Conservation (phyloP, 2,888 invertebrate genomes). For the Nephrocerus scutellatus region DNA sequence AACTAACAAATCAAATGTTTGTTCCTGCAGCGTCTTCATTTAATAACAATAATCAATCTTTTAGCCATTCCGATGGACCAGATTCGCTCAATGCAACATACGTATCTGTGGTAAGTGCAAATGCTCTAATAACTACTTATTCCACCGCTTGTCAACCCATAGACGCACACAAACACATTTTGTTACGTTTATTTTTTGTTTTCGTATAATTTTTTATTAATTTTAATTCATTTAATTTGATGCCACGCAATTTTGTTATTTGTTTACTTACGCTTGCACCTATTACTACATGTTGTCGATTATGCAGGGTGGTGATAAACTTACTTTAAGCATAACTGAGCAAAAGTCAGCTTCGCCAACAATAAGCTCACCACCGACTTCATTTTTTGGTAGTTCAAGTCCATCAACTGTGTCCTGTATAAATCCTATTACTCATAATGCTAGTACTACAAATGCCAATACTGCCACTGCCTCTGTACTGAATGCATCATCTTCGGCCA, state of each 20-base stretch:
- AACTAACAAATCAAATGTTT: conserved; percentile 56
- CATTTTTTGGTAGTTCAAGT: conserved; percentile 33
- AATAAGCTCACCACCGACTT: conserved; percentile 18
- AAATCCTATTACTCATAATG: too few species aligned
- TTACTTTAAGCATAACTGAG: conserved; percentile 60
- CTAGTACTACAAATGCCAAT: conserved; percentile 18
- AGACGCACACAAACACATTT: conserved; percentile 18
- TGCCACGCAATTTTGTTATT: conserved; percentile 13
- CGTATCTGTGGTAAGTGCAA: conserved; percentile 64
- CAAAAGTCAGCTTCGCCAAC: conserved; percentile 40
- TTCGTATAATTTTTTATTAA: too few species aligned
- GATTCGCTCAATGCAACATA: conserved; percentile 59
- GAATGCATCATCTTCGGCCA: conserved; percentile 22
- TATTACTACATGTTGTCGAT: too few species aligned
- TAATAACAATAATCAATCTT: conserved; percentile 27
- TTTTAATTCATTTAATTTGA: conserved; percentile 8
- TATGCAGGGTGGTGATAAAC: conserved; percentile 66
- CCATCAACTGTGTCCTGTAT: too few species aligned
- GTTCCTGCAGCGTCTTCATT: conserved; percentile 49
- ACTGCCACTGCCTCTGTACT: conserved; percentile 10
- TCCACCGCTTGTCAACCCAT: conserved; percentile 17
- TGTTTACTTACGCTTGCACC: conserved; percentile 21
- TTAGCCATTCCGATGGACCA: conserved; percentile 40
- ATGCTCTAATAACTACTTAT: too few species aligned
- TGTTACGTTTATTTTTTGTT: too few species aligned